A percentile compares a stretch with the other conserved stretches of the same genome.
Evolutionary conservation across 2,888 invertebrate genomes (phyloP).

Genomic region (Chelonus formosanus): DNA sequence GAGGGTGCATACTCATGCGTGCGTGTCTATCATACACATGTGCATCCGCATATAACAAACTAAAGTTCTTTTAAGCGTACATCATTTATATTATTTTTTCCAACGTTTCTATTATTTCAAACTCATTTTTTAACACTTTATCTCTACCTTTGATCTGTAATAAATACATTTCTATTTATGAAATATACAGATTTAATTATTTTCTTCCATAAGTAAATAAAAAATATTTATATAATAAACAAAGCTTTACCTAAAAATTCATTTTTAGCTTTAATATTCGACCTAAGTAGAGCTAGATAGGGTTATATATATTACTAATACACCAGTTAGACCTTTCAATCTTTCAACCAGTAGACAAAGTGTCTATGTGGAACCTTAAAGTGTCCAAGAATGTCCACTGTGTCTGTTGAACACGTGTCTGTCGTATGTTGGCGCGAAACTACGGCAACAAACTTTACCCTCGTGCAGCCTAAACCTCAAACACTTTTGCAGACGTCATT

Average conservation of each 20-base stretch:
- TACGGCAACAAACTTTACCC: not conserved
- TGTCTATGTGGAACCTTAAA: too few relatives aligned
- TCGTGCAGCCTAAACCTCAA: too few relatives aligned
- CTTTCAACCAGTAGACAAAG: too few relatives aligned
- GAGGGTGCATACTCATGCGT: constrained; percentile 42
- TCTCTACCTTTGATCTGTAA: constrained; percentile 4
- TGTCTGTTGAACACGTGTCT: constrained; percentile 27
- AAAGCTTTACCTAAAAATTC: not conserved
- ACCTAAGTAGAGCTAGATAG: too few relatives aligned
- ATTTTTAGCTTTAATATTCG: too few relatives aligned
- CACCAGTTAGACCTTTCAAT: too few relatives aligned
- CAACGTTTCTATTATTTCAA: constrained; percentile 1
- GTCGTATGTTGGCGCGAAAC: not conserved
- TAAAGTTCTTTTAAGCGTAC: constrained; percentile 42
- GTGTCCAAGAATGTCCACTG: constrained; percentile 9
- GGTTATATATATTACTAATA: too few relatives aligned
- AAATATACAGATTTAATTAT: not conserved
- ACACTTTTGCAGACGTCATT: too few relatives aligned
- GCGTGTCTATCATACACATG: constrained; percentile 59
- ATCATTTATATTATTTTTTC: constrained; percentile 36
- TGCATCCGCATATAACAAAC: constrained; percentile 52
- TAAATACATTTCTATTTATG: constrained; percentile 1
- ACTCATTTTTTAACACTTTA: constrained; percentile 2
- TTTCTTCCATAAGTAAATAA: not conserved
- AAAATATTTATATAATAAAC: not conserved